Evolutionary conservation across 2,113 vertebrate species (phyloP).

Genomic region (Myanophis thanlyinensis): DNA sequence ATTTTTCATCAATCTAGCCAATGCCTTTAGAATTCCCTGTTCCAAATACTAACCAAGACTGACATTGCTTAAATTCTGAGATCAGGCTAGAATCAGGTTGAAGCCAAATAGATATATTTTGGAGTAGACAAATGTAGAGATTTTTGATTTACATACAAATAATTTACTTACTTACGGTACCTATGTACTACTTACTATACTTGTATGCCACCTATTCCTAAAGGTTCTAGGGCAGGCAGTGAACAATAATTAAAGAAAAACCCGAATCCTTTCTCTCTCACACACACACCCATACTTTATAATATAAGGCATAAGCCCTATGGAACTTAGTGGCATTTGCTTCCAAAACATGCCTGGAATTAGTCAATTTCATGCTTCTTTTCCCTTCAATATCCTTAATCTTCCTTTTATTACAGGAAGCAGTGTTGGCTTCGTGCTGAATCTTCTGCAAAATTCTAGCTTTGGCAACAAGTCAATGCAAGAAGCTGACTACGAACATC

Average conservation of each 20-base stretch:
- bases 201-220: not conserved
- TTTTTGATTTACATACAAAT: not conserved
- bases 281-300: not conserved
- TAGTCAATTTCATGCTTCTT: not conserved
- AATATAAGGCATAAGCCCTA: not conserved
- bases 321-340: not conserved
- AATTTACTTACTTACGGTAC: not conserved
- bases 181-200: not conserved
- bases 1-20: not conserved
- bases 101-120: not conserved
- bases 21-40: not conserved
- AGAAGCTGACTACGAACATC: not conserved
- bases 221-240: not conserved
- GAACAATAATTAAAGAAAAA: not conserved
- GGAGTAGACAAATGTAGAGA: not conserved
- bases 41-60: not conserved
- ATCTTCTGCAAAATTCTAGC: not conserved
- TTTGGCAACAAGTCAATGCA: not conserved
- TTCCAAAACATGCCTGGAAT: not conserved
- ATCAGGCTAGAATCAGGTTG: not conserved
- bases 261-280: not conserved
- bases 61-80: not conserved
- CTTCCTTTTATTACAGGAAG: constrained; percentile 4
- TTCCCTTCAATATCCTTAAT: constrained; percentile 1
- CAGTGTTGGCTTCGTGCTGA: not conserved